A percentile compares a stretch with the other conserved stretches of the same genome.
phyloP scores from a whole-genome alignment of 2,113 vertebrate species.

The Irena cyanogastra region DNA sequence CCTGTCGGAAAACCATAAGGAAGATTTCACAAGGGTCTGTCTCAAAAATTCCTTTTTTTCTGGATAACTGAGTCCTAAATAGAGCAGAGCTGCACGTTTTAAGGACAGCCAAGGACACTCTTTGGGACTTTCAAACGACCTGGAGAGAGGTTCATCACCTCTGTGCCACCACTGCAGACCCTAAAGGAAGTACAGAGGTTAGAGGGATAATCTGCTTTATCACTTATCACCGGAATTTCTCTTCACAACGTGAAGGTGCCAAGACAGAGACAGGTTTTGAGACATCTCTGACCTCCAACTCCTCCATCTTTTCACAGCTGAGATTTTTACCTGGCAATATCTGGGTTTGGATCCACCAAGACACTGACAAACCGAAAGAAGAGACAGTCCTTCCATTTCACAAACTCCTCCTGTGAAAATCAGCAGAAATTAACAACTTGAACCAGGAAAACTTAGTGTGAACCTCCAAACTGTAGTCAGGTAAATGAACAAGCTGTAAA shows the following conservation, averaged over 20 bases:
- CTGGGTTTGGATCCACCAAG: conserved; percentile 83
- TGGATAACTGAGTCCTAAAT: not conserved
- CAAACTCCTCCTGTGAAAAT: conserved; percentile 86
- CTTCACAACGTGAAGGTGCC: not conserved
- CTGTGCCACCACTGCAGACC: not conserved
- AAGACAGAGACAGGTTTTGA: not conserved
- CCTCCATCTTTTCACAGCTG: not conserved
- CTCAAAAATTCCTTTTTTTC: not conserved
- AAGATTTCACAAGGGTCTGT: not conserved
- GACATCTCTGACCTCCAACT: not conserved
- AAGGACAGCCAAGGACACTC: not conserved
- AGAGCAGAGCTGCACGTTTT: not conserved
- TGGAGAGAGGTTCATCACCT: not conserved
- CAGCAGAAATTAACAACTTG: not conserved
- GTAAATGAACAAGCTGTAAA: not conserved
- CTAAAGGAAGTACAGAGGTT: not conserved
- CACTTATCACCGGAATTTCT: not conserved
- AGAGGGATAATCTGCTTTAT: not conserved
- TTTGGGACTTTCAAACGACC: not conserved
- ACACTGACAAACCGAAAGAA: conserved; percentile 87
- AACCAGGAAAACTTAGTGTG: not conserved
- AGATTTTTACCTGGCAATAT: conserved; percentile 83
- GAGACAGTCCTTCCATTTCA: conserved; percentile 92
- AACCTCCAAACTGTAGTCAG: not conserved
- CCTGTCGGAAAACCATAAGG: not conserved